Evolutionary conservation across 2,797 vertebrate genomes (phyloP).

Genomic region (Falco naumanni): DNA sequence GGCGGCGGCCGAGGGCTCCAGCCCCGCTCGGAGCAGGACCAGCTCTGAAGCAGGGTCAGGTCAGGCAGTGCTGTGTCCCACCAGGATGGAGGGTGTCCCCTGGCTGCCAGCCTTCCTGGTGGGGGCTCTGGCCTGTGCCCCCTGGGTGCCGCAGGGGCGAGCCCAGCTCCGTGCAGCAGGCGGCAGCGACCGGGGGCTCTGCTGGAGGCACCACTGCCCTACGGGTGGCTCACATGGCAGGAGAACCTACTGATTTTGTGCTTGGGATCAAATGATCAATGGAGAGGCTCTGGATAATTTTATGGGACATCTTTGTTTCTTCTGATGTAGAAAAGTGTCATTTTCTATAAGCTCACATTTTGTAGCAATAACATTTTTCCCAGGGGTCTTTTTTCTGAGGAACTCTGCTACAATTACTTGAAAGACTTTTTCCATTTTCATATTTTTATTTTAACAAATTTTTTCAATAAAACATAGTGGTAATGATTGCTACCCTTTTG

Average conservation of each 20-base stretch:
- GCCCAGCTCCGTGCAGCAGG: not conserved
- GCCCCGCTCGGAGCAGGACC: not conserved
- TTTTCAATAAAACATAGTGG: not conserved
- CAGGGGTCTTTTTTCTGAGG: not conserved
- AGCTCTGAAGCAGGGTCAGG: too few species aligned
- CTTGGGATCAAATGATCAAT: not conserved
- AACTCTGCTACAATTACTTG: not conserved
- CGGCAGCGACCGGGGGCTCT: not conserved
- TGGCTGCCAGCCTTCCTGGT: rapidly evolving
- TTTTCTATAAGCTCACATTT: not conserved
- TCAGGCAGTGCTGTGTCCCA: not conserved
- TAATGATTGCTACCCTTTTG: not conserved
- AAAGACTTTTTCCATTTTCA: not conserved
- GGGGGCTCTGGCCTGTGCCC: not conserved
- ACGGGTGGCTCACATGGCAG: not conserved
- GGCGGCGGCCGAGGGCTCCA: rapidly evolving
- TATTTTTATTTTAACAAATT: not conserved
- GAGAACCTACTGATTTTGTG: not conserved
- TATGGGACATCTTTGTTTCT: not conserved
- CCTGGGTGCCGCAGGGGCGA: not conserved
- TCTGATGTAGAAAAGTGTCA: not conserved
- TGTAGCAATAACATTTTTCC: not conserved
- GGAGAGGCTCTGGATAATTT: not conserved
- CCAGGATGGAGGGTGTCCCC: too few species aligned
- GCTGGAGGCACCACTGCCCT: not conserved